Evolutionary conservation across 2,113 vertebrate genomes (phyloP).

Genomic region (Callipepla californica): DNA sequence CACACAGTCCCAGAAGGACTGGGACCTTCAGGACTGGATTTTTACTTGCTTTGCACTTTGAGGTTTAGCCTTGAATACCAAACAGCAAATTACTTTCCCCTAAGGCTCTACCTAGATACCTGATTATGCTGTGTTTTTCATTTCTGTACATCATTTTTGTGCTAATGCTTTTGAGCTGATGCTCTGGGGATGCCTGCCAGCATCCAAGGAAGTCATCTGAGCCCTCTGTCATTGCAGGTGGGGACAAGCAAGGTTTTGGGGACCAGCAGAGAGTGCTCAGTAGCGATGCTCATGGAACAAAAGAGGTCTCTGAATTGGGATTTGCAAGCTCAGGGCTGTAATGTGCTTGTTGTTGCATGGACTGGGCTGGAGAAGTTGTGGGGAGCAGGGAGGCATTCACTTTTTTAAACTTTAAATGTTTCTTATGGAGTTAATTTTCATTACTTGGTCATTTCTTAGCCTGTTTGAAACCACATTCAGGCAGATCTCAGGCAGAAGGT

Average conservation of each 20-base stretch:
- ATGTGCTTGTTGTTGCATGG: not conserved
- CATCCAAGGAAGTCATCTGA: not conserved
- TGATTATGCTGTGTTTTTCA: not conserved
- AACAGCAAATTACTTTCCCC: not conserved
- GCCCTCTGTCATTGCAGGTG: not conserved
- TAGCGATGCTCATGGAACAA: not conserved
- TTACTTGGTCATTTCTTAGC: not conserved
- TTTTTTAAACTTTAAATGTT: not conserved
- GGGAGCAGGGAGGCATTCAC: not conserved
- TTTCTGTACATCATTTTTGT: not conserved
- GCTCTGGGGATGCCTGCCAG: not conserved
- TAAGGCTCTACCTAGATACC: no score
- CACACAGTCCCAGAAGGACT: not conserved
- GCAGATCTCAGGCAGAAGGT: not conserved
- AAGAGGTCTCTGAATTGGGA: not conserved
- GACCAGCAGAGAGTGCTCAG: fast-evolving
- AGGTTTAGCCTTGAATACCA: not conserved
- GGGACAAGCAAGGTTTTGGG: not conserved
- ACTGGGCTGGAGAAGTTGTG: not conserved
- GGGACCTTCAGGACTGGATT: not conserved
- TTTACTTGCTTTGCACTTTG: not conserved
- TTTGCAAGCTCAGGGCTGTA: not conserved
- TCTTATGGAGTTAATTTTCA: not conserved
- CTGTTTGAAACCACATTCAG: not conserved
- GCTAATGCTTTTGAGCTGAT: not conserved